Evolutionary conservation across 1,140 invertebrate species (phyloP).

Genomic region (Eriocheir sinensis): DNA sequence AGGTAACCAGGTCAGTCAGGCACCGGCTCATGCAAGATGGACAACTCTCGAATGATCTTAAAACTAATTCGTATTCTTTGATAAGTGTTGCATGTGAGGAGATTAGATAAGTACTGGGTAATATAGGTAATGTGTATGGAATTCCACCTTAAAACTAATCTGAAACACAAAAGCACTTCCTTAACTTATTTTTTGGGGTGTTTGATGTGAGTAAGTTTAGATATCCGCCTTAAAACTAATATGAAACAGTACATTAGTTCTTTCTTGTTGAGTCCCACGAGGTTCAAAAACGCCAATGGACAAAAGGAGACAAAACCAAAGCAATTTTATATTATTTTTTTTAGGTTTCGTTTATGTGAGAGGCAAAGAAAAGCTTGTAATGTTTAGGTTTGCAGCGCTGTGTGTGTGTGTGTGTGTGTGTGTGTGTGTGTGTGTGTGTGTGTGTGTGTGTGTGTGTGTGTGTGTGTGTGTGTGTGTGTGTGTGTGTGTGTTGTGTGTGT

Average conservation of each 20-base stretch:
- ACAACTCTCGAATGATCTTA: background rate
- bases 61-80: background rate
- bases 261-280: background rate
- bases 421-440: constrained; percentile 5
- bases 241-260: background rate
- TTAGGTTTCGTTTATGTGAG: too few species aligned
- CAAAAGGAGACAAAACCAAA: too few species aligned
- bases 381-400: too few species aligned
- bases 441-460: background rate
- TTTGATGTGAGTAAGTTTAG: background rate
- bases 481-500: background rate
- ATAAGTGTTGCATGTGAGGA: too few species aligned
- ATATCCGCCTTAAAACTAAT: too few species aligned
- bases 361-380: too few species aligned
- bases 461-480: background rate
- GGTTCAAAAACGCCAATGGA: too few species aligned
- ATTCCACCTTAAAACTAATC: background rate
- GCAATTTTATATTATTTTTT: too few species aligned
- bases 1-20: background rate
- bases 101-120: too few species aligned
- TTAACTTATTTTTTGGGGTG: background rate
- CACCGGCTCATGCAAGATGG: background rate
- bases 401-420: background rate
- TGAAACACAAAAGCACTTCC: background rate
- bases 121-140: background rate